Evolutionary conservation across 2,113 vertebrate genomes (phyloP).

Genomic region (Galeopterus variegatus): DNA sequence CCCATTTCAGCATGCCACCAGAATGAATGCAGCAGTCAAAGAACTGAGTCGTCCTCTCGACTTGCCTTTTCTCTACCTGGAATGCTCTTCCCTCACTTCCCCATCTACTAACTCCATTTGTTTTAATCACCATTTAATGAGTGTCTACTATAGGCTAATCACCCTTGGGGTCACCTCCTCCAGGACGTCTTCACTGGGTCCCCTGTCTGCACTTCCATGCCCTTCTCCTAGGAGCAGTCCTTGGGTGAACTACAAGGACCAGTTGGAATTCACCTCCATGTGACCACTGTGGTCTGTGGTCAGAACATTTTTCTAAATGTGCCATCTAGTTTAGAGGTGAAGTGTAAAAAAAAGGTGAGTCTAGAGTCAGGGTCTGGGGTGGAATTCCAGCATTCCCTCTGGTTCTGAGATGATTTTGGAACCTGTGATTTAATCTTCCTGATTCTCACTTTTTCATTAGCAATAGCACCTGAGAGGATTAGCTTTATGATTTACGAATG

Average conservation of each 20-base stretch:
- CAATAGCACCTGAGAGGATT: conserved; percentile 14
- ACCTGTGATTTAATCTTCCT: neutral
- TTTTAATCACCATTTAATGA: neutral
- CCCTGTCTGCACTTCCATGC: neutral
- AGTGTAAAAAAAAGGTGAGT: neutral
- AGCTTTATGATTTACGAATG: neutral
- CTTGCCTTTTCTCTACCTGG: neutral
- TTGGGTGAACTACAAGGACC: neutral
- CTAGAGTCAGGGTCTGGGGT: neutral
- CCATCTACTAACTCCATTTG: neutral
- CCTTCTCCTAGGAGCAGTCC: neutral
- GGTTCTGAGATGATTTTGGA: conserved; percentile 13
- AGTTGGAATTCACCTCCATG: neutral
- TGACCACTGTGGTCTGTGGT: neutral
- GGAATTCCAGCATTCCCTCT: neutral
- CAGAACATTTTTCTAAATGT: neutral
- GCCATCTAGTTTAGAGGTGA: neutral
- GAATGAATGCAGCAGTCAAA: neutral
- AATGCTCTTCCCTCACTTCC: neutral
- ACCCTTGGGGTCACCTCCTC: neutral
- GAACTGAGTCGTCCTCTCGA: too few species aligned
- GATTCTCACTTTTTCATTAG: neutral
- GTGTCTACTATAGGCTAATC: neutral
- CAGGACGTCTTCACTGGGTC: neutral
- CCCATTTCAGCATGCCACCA: neutral